Evolutionary conservation across 2,113 vertebrate genomes (phyloP).

Genomic region (Bothrops jararaca): DNA sequence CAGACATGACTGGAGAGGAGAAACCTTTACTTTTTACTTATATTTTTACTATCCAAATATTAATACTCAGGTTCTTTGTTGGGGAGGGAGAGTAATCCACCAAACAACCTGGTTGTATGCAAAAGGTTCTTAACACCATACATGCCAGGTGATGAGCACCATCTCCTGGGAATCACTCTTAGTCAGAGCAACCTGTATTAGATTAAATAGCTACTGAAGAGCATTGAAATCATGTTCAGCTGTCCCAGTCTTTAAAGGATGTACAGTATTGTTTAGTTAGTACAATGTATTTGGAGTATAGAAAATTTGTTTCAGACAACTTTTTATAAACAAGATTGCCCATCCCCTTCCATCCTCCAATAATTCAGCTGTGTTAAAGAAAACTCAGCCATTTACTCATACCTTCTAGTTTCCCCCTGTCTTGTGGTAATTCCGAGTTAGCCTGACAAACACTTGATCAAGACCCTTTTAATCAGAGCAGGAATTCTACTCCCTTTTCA

Average conservation of each 20-base stretch:
- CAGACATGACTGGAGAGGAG: not conserved
- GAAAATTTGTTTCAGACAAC: not conserved
- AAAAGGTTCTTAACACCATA: not conserved
- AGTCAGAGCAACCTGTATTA: not conserved
- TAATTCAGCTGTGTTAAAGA: not conserved
- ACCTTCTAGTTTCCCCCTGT: not conserved
- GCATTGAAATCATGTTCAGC: not conserved
- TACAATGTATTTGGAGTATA: not conserved
- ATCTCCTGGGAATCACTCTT: not conserved
- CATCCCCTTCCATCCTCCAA: not conserved
- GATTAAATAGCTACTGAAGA: not conserved
- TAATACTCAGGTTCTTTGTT: not conserved
- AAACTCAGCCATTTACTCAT: not conserved
- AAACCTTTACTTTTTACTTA: not conserved
- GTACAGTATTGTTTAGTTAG: not conserved
- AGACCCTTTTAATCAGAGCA: not conserved
- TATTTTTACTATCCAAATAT: not conserved
- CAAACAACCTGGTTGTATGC: not conserved
- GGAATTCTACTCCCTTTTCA: constrained; percentile 2
- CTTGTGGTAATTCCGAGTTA: not conserved
- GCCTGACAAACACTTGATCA: not conserved
- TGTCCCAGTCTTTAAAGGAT: not conserved
- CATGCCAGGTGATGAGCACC: not conserved
- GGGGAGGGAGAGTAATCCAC: not conserved
- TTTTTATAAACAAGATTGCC: rapidly evolving